Percentiles rank a stretch among this genome's conserved stretches.
phyloP scores from a whole-genome alignment of 1,140 invertebrate genomes.

The Lepidostoma basale region DNA sequence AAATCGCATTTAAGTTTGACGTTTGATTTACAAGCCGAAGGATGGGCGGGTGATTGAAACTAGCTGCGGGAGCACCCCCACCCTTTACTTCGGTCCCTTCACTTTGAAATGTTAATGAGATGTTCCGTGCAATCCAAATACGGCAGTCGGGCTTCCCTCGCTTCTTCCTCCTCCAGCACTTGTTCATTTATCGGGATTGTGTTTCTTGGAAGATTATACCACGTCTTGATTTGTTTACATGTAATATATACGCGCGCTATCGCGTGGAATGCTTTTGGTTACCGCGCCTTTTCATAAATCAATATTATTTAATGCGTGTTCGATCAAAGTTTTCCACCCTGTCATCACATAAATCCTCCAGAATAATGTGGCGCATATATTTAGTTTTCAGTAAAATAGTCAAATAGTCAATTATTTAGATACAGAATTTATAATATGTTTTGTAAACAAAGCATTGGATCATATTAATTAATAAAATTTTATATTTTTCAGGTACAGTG shows the following conservation, averaged over 20 bases:
- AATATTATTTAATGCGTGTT: neutral
- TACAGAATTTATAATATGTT: neutral
- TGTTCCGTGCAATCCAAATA: conserved; percentile 33
- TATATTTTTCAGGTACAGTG: neutral
- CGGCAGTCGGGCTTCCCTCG: conserved; percentile 14
- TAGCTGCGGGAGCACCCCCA: neutral
- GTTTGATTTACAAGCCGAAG: neutral
- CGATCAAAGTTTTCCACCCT: no score
- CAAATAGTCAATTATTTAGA: neutral
- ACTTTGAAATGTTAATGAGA: conserved; percentile 42
- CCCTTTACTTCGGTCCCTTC: neutral
- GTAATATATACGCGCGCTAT: no score
- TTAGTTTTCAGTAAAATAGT: neutral
- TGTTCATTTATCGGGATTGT: neutral
- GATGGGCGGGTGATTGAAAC: neutral
- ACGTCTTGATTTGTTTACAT: no score
- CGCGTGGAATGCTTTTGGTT: neutral
- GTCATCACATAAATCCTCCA: no score
- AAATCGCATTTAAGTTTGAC: neutral
- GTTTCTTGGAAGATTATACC: neutral
- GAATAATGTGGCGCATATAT: neutral
- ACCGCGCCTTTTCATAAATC: neutral
- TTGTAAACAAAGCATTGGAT: neutral
- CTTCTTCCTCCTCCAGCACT: neutral
- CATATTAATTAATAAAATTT: neutral